phyloP scores from a whole-genome alignment of 2,888 invertebrate species.

The Tillus elongatus region DNA sequence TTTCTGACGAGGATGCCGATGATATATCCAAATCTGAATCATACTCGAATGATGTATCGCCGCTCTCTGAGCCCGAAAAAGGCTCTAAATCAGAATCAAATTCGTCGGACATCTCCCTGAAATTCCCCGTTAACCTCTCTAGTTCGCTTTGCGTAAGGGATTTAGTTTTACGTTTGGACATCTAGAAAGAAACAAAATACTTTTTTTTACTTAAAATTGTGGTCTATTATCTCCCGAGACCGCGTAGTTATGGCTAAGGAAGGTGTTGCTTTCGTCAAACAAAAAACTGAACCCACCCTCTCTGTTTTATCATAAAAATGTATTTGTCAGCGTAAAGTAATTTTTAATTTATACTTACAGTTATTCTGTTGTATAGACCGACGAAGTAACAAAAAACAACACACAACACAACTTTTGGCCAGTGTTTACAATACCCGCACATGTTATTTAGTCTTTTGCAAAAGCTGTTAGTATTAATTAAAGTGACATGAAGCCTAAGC shows the following conservation, averaged over 20 bases:
- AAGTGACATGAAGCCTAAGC: not conserved
- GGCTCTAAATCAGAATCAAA: no score
- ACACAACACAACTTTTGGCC: no score
- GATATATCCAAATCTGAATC: not conserved
- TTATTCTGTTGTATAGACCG: not conserved
- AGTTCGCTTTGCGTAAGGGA: slow-evolving; percentile 1
- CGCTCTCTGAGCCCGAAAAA: not conserved
- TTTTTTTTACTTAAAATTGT: no score
- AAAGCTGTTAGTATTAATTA: not conserved
- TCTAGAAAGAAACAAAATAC: not conserved
- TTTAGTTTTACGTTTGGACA: slow-evolving; percentile 2
- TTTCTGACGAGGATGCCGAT: no score
- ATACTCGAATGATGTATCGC: slow-evolving; percentile 2
- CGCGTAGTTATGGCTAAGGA: no score
- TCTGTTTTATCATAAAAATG: no score
- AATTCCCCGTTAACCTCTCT: not conserved
- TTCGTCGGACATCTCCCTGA: not conserved
- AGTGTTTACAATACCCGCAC: no score
- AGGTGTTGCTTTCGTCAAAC: no score
- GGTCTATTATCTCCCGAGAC: no score
- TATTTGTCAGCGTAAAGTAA: no score
- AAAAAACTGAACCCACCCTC: no score
- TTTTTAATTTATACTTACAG: not conserved
- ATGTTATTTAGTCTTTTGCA: not conserved
- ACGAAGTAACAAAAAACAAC: not conserved